Evolutionary conservation across 1,140 invertebrate genomes (phyloP), one percentile per base, ranked within the genome.

Genomic region (Nylanderia fulva): DNA sequence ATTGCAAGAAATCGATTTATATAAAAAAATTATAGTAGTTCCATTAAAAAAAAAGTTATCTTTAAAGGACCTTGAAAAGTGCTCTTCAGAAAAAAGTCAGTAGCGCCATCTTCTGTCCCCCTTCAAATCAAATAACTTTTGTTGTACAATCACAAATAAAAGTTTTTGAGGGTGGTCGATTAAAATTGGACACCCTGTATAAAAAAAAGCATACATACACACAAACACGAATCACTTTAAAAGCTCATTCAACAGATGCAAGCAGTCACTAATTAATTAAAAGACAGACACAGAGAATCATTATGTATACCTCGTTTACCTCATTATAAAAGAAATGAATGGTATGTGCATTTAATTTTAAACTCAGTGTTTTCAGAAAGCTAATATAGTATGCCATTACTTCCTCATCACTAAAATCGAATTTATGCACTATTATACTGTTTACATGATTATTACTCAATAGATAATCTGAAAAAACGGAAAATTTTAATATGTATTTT

Each of bases 301-400:
- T 88, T 58, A 75, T 8, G 90, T 93, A 86, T 93, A 94, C 92
- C 91, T 93, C 87, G 92, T 96, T 96, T 96, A 99, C 98, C 96
- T 99, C 99, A 96, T 99, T 99, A 95, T 99, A 99, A 95, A 99
- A 99, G 94, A 99, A 99, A 93, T 99, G 99, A 92, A 99, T 99
- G 2, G 99, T 99, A 93, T 99, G 98, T 86, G 97, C 97, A 95
- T 99, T 99, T n/a, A 99, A 95, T 95, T 99, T 99, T 54, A 99
- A 96, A 88, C 99, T 99, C 21, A 99, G 95, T 0, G 99, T 99
- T 95, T 99, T 99, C 76, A 99, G 94, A 94, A 99, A 99, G 63
- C 99, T 99, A 93, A 99, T 99, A 94, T 99, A 99, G 94, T 99
- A 99, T 6, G 99, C 99, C 98, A 99, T 99, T 2, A 99, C 99